Evolutionary conservation across 1,140 invertebrate species (phyloP), one percentile per base, ranked within the genome.

Genomic region (Anoplophora glabripennis): DNA sequence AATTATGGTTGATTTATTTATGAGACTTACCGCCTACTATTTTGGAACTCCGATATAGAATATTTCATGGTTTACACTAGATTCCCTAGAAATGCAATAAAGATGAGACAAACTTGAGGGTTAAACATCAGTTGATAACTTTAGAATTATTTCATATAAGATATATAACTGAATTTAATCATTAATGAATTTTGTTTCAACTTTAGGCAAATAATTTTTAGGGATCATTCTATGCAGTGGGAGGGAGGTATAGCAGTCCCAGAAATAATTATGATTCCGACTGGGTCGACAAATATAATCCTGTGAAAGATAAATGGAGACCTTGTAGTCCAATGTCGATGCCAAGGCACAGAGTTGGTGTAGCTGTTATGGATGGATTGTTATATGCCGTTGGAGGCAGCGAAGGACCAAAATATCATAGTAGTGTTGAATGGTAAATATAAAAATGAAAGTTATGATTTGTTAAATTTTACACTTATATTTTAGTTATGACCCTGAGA

Each of bases 341-440:
- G 34, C 85, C 92, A 0, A 80, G 93, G 49, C 92, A 94, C 77
- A 82, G 93, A 61, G 89, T 94, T 4, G 92, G 92, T 12, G 91
- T 94, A 12, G 91, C 91, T n/a, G 90, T 93, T 10, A 90, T 96
- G 84, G 93, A 96, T 74, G 90, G 89, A 35, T 78, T 92, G 42
- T 79, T 96, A 44, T 96, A 96, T 74, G 93, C 93, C 33, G 87
- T 95, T 5, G 93, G 93, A 51, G 94, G 94, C 3, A 92, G 91
- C 15, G 86, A 90, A 9, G 90, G 88, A 11, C 81, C 83, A 1
- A 86, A 87, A 65, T 91, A 90, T 76, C 92, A 94, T 69, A 89
- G 86, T 68, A 88, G 88, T 47, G 92, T 93, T n/a, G 93, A 95
- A 82, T 92, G 84, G 87, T 90, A 76, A 75, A 76, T 77, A 46